Evolutionary conservation across 2,113 vertebrate species (phyloP), one percentile per base, ranked within the genome.

Genomic region (Bos javanicus): DNA sequence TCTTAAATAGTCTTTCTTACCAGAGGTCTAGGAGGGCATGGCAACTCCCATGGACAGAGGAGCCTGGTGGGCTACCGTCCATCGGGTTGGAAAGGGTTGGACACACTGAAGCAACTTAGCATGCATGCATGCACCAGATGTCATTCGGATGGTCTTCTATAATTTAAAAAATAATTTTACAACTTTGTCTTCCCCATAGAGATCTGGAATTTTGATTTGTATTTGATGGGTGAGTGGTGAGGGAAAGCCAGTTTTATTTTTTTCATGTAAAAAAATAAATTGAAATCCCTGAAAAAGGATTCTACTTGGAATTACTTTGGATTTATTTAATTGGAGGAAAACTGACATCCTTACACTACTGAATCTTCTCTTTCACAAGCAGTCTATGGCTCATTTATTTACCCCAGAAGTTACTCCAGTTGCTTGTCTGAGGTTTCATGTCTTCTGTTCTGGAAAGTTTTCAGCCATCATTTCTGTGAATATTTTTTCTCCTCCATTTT

Each of bases 151-250:
- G 39, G 14, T n/a, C 33, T 39, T 93, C 26, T n/a, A 0, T 59
- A 17, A 26, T 67, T 80, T 25, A 30, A 48, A 90, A 93, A 64
- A 48, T 36, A 54, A 43, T 54, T 19, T 76, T 76, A 50, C 30
- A 4, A 7, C 62, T 85, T 85, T 78, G 17, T 48, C 56, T 64
- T 86, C 33, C 57, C 46, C 86, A 85, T 17, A 17, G 28, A 54
- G 56, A 43, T 46, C 15, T 81, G 81, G 87, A 80, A 67, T 89
- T 93, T 93, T 78, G 46, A 36, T 62, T 93, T 56, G 46, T 36
- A 30, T 86, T 36, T 59, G 26, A n/a, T 39, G 30, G 25, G 26
- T 39, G 10, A 62, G n/a, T n/a, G 39, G n/a, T 71, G 30, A 87
- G 83, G 64, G 33, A 92, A 9, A 48, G 74, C 17, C 36, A 56